phyloP scores from a whole-genome alignment of 2,113 vertebrate genomes.

The Gobio gobio region DNA sequence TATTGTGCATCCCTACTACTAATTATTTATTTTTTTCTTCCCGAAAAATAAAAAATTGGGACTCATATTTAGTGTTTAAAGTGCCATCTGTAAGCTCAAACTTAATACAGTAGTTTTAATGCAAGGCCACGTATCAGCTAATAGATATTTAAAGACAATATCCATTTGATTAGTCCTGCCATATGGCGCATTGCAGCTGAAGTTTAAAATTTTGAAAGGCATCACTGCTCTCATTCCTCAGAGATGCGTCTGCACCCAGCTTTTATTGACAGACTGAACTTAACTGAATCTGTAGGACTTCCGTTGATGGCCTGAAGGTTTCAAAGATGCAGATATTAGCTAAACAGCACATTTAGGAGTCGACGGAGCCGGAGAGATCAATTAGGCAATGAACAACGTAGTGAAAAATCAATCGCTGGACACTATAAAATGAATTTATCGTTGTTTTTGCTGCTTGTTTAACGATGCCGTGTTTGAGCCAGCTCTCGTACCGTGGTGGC shows the following conservation, averaged over 20 bases:
- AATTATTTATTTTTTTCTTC: not conserved
- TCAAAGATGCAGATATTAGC: constrained; percentile 35
- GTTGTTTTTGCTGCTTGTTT: not conserved
- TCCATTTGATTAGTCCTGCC: constrained; percentile 22
- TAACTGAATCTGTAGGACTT: not conserved
- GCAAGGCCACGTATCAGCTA: not conserved
- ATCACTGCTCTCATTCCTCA: not conserved
- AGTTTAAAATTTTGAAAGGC: constrained; percentile 4
- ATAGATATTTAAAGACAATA: not conserved
- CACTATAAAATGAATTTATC: constrained; percentile 29
- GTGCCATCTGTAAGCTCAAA: not conserved
- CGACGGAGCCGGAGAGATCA: constrained; percentile 60
- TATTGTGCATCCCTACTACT: not conserved
- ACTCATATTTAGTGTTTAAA: not conserved
- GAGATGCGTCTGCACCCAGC: not conserved
- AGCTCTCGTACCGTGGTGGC: not conserved
- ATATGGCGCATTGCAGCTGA: not conserved
- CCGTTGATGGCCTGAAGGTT: constrained; percentile 3
- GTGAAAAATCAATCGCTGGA: constrained; percentile 53
- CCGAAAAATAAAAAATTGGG: not conserved
- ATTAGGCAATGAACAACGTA: constrained; percentile 53
- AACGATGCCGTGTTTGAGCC: not conserved
- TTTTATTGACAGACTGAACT: constrained; percentile 22
- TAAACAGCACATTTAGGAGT: constrained; percentile 41
- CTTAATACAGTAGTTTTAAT: constrained; percentile 6